These are phyloP conservation scores for Microcaecilia unicolor DNA, from an alignment of 2,797 vertebrate genomes.

Conservation along the genomic window DNA sequence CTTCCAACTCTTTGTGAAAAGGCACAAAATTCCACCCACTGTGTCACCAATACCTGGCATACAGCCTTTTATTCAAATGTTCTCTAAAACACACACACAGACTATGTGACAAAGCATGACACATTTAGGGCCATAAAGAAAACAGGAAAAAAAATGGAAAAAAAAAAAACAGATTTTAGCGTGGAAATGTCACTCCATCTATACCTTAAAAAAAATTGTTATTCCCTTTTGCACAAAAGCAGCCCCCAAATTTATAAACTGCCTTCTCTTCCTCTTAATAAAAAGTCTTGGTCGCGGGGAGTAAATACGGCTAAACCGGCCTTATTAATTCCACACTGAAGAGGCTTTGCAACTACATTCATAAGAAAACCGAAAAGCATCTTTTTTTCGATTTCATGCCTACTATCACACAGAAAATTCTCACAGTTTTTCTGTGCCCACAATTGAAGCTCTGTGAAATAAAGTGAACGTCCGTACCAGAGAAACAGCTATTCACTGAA, in stretches of 20 bases:
- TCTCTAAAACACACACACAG: constrained; percentile 67
- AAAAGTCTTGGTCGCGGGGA: constrained; percentile 48
- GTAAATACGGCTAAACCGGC: constrained; percentile 19
- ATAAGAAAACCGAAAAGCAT: too few species aligned
- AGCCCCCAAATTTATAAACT: constrained; percentile 44
- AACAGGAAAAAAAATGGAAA: background rate
- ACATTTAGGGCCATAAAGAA: constrained; percentile 53
- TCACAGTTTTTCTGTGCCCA: too few species aligned
- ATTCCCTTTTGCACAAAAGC: constrained; percentile 35
- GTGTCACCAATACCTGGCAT: constrained; percentile 86
- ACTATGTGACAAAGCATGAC: constrained; percentile 63
- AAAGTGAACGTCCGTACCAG: too few species aligned
- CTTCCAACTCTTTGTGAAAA: constrained; percentile 82
- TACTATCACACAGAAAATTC: too few species aligned
- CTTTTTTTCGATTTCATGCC: too few species aligned
- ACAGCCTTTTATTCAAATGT: constrained; percentile 76
- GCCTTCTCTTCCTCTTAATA: too few species aligned
- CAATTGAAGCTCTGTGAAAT: too few species aligned
- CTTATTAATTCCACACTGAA: constrained; percentile 19
- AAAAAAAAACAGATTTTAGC: constrained; percentile 25
- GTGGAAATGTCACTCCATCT: constrained; percentile 58
- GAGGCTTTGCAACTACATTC: constrained; percentile 2
- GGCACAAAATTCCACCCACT: constrained; percentile 72
- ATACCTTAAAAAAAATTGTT: constrained; percentile 39
- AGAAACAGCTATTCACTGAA: too few species aligned